These are phyloP conservation scores for Ficedula albicollis DNA, from an alignment of 2,797 vertebrate species.

Conservation along the genomic window DNA sequence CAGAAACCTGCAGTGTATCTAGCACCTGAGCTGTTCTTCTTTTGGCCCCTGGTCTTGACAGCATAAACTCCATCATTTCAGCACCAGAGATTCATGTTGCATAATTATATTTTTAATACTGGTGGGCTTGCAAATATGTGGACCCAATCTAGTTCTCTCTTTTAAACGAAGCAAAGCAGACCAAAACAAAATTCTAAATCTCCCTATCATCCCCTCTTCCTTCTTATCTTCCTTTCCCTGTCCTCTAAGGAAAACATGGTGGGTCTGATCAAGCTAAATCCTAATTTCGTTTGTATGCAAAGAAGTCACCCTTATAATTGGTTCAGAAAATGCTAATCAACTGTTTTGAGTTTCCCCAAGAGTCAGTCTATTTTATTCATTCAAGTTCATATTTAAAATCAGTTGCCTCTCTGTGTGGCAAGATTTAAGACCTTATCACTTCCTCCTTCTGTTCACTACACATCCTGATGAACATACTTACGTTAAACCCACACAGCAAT, in stretches of 20 bases:
- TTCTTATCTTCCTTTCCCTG: background rate
- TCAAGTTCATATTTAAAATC: background rate
- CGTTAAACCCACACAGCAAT: rapidly evolving
- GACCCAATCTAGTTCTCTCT: background rate
- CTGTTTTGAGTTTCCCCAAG: background rate
- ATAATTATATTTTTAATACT: background rate
- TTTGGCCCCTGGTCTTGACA: background rate
- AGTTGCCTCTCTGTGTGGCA: background rate
- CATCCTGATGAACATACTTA: background rate
- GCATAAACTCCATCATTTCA: background rate
- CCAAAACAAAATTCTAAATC: background rate
- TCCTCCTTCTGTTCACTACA: background rate
- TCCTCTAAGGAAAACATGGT: background rate
- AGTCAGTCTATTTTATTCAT: background rate
- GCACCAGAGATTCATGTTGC: background rate
- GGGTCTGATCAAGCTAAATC: background rate
- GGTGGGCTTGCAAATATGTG: background rate
- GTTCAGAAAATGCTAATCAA: background rate
- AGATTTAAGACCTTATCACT: background rate
- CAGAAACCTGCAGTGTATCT: background rate
- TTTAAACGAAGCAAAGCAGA: background rate
- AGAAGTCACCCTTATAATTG: background rate
- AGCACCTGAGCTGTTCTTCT: background rate
- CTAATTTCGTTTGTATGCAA: background rate
- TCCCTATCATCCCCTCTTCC: background rate